Conservation (phyloP, 2,113 vertebrate species). For the Progne subis region DNA sequence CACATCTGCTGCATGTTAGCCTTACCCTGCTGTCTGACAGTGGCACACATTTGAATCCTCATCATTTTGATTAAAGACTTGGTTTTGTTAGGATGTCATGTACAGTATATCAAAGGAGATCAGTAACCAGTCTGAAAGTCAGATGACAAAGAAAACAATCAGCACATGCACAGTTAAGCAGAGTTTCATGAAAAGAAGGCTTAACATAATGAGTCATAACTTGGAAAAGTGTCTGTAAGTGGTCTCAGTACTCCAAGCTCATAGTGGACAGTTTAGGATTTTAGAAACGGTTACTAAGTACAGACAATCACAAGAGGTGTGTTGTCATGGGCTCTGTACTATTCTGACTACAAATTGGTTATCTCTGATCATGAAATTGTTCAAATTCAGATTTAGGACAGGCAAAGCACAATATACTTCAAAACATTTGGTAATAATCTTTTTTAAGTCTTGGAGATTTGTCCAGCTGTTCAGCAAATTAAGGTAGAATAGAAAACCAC, state of each 20-base stretch:
- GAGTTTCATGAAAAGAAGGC: slow-evolving; percentile 59
- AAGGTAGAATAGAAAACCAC: slow-evolving; percentile 57
- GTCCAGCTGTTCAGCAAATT: slow-evolving; percentile 57
- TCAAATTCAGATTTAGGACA: slow-evolving; percentile 16
- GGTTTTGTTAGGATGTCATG: slow-evolving; percentile 78
- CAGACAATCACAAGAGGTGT: slow-evolving; percentile 36
- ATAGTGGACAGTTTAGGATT: slow-evolving; percentile 23
- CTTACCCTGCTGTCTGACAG: slow-evolving; percentile 70
- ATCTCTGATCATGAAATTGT: background rate
- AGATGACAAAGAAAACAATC: slow-evolving; percentile 78
- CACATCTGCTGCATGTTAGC: slow-evolving; percentile 73
- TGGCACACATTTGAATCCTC: slow-evolving; percentile 75
- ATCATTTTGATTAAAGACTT: slow-evolving; percentile 83
- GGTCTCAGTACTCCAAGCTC: slow-evolving; percentile 18
- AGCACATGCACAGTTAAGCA: slow-evolving; percentile 67
- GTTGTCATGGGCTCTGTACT: slow-evolving; percentile 5
- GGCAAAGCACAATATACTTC: background rate
- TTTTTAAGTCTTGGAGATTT: slow-evolving; percentile 37
- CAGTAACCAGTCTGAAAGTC: slow-evolving; percentile 81
- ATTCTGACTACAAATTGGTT: slow-evolving; percentile 34
- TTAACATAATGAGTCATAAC: slow-evolving; percentile 74
- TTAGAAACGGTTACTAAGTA: slow-evolving; percentile 34
- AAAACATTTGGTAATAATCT: slow-evolving; percentile 76
- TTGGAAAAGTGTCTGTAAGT: slow-evolving; percentile 64
- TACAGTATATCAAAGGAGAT: slow-evolving; percentile 82